Base-by-base conservation (phyloP, 2,888 invertebrate species). In the Sinhomidia bicolor region DNA sequence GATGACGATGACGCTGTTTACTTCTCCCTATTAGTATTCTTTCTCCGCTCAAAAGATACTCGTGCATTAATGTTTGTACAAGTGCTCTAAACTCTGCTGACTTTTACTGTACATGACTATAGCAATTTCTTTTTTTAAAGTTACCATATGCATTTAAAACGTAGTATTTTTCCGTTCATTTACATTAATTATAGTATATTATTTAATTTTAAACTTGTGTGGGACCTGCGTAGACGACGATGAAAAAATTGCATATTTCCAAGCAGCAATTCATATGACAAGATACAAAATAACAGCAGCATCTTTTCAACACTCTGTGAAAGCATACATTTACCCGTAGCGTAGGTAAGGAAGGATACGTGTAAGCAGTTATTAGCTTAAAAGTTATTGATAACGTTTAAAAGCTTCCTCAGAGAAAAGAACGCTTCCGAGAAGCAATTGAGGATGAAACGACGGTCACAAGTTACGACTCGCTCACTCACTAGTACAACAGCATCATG, bases 51-150 rank as follows among this genome's bases (percentile, higher is more conserved):
- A 47, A 10, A 32, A 3, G 1, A 51, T 47, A 14, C 47, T 23
- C n/a, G n/a, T n/a, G n/a, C n/a, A n/a, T 9, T 47, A 74, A 74
- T 74, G 74, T 74, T 47, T 47, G 47, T 74, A 26, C 74, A 47
- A 26, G 47, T 47, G 26, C 47, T 74, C n/a, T n/a, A 47, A 71
- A 71, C 26, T 74, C 74, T 47, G 10, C 51, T 74, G 74, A 74
- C 74, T 74, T 74, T 74, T 51, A 47, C 74, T 44, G 26, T 23
- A 47, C 47, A 26, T 60, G 10, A 3, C 51, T 12, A 9, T 60
- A 60, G 29, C 60, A 29, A 29, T 14, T 60, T 51, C 3, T 41
- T 54, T 60, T 1, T 51, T 7, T 6, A 6, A 60, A 26, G 14
- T 29, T 29, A 60, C 10, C 26, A 60, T 60, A 60, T 60, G 3